Conservation (phyloP, 2,797 vertebrate genomes). For the Notolepis coatsorum region DNA sequence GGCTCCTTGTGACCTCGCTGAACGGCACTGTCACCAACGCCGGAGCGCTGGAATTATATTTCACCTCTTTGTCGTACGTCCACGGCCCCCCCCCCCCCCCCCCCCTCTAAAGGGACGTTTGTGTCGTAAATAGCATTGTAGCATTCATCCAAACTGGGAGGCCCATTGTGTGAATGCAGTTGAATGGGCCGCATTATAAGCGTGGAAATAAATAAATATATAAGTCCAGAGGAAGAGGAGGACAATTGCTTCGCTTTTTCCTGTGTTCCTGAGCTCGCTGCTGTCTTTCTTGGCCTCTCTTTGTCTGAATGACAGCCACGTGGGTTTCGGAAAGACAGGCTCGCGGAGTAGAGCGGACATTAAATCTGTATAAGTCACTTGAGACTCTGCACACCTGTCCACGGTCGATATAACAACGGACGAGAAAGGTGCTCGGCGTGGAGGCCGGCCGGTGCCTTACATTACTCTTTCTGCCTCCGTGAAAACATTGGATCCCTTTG, state of each 20-base stretch:
- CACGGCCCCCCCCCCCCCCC: no score
- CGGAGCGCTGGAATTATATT: constrained; percentile 55
- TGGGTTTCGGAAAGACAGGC: constrained; percentile 22
- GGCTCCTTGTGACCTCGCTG: constrained; percentile 61
- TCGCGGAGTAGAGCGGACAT: background rate
- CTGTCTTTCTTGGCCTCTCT: constrained; percentile 36
- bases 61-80: constrained; percentile 65
- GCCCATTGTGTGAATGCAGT: constrained; percentile 76
- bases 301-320: constrained; percentile 19
- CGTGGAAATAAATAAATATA: constrained; percentile 72
- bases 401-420: background rate
- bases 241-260: constrained; percentile 54
- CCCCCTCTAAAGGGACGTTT: constrained; percentile 61
- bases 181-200: constrained; percentile 78
- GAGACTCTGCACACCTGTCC: constrained; percentile 29
- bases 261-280: no score
- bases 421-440: background rate
- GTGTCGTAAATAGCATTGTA: constrained; percentile 75
- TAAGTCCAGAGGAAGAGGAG: constrained; percentile 58
- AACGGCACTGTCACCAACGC: constrained; percentile 58
- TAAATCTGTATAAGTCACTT: background rate
- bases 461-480: constrained; percentile 15
- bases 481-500: constrained; percentile 16
- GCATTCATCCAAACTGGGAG: constrained; percentile 68
- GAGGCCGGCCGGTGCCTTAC: background rate